Evolutionary conservation across 1,140 invertebrate genomes (phyloP), one percentile per base, ranked within the genome.

Genomic region (Pogonomyrmex barbatus): DNA sequence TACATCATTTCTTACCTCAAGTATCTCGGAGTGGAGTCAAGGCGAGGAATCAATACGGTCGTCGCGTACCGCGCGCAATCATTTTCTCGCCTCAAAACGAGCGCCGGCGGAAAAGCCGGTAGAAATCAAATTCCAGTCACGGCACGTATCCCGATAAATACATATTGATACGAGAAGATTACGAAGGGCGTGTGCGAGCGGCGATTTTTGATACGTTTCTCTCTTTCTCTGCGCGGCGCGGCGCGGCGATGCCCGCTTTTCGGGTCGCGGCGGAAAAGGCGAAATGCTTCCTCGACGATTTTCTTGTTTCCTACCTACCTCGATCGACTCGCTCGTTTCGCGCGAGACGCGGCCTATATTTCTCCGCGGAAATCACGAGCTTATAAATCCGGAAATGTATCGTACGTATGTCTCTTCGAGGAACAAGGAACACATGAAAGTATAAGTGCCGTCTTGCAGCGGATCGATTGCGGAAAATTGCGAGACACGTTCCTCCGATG

Each of bases 231-330:
- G 12, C 4, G 24, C 2, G 33, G 9, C 17, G 33, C 42, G 8
- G 45, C 24, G 24, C 24, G 24, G 8, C n/a, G 24, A 58, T 14
- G 50, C 24, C 12, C 52, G 33, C 14, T 36, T 58, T 39, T 33
- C 4, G 39, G 2, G 30, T 9, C 2, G 24, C 12, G 30, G 12
- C 36, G 47, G 12, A 88, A 86, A 70, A 24, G 24, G 24, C 24
- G 65, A 91, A 91, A 91, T 88, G 63, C 67, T 70, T 82, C 89
- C 91, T 89, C 68, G 87, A 56, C 84, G 85, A 91, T 91, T 90
- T 24, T 85, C 85, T 88, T 88, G 87, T 89, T 90, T 89, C 86
- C 68, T 33, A 24, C 6, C 36, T 67, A 86, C 67, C 85, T 89
- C 88, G 62, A 90, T 92, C 91, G 91, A 92, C 91, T 90, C 88